Base-by-base conservation (phyloP, 64 coral and sea anemone species). In the Montipora efflorescens region DNA sequence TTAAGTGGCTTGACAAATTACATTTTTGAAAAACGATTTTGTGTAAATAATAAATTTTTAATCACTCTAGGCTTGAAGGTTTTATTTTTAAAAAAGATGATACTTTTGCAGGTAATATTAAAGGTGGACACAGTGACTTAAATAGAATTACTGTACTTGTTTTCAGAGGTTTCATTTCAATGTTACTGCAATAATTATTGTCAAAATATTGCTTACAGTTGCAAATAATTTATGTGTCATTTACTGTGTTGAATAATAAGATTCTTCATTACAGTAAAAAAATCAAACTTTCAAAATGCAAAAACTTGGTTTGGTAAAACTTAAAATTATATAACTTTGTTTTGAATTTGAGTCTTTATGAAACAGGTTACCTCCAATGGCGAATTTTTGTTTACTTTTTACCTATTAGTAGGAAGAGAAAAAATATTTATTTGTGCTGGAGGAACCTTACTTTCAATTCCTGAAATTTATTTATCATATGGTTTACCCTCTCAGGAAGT, bases 51-150 rank as follows among this genome's bases (percentile, higher is more conserved):
- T 7, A 47, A 46, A 77, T 18, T 50, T 44, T 59, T 43, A 25
- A 62, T 12, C 12, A 83, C 23, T 59, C 22, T 46, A 83, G 55
- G 80, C 55, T 83, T 83, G 44, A 3, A 59, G 58, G 51, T 61
- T 1, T 64, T 43, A 62, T 83, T 83, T 62, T 62, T 62, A 62
- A 83, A 64, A 44, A 43, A 83, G 20, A 83, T 36, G 36, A 36
- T 36, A 53, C 59, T 79, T 81, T 81, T 81, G 47, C 50, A 81
- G 59, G 59, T 51, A 81, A 81, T 23, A 22, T 59, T 61, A 22
- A 71, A 71, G 20, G 20, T 71, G 5, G 68, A 23, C 18, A 71
- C 68, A 15, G 8, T 67, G 62, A 14, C 62, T 22, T 71, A 21
- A 71, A 71, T 21, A 7, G 4, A 64, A 64, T 14, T 64, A 15